These are phyloP conservation scores for Rousettus madagascariensis DNA, from an alignment of 2,797 vertebrate species.

Conservation along the genomic window DNA sequence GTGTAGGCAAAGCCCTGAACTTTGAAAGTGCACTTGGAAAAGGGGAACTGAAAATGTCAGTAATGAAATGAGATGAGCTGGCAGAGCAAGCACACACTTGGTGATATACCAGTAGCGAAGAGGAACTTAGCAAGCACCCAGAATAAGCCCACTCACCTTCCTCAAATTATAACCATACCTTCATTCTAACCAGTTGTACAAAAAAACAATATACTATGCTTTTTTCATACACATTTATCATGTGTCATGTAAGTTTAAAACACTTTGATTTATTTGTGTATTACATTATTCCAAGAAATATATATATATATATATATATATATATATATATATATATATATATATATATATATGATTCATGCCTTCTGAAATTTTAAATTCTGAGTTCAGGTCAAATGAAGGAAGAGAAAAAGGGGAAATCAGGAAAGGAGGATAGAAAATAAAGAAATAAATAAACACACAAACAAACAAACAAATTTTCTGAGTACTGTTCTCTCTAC, in stretches of 20 bases:
- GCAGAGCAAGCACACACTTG: background rate
- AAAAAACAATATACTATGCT: background rate
- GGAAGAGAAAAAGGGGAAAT: background rate
- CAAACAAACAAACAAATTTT: constrained; percentile 22
- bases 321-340: too few relatives aligned
- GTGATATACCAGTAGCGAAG: background rate
- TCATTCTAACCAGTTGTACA: background rate
- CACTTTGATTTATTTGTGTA: background rate
- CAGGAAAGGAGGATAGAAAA: background rate
- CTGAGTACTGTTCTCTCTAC: background rate
- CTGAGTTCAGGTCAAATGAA: constrained; percentile 20
- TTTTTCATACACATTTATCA: background rate
- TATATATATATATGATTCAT: background rate
- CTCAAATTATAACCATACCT: background rate
- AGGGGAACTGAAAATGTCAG: constrained; percentile 31
- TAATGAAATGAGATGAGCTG: constrained; percentile 40
- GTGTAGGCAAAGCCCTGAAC: background rate
- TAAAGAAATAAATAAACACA: background rate
- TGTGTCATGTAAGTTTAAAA: background rate
- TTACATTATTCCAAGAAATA: constrained; percentile 1
- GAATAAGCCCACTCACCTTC: background rate
- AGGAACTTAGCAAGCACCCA: background rate
- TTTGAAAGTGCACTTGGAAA: constrained; percentile 18
- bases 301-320: background rate
- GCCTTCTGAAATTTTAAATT: background rate